Base-by-base conservation (phyloP, 2,888 invertebrate species). In the Erynnis tages region DNA sequence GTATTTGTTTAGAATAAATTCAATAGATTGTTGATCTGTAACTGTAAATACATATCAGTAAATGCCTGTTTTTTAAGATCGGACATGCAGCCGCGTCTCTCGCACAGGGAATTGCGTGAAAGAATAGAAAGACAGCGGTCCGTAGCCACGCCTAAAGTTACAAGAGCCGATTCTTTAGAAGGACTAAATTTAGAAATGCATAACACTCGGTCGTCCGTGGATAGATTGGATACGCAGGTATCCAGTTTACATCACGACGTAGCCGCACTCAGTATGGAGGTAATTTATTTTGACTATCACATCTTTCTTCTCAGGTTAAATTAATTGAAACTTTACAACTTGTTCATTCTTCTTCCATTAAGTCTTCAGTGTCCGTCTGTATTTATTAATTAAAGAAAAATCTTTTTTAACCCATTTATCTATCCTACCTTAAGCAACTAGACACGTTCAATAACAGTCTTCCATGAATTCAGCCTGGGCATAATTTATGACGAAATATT, bases 171-270 rank as follows among this genome's bases (percentile, higher is more conserved):
- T 61, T 92, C 92, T n/a, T 76, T 93, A 55, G 93, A 93, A 67
- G 92, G 93, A 4, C 70, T 92, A 46, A 92, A 92, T 73, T 78
- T 90, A 65, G 92, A 93, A 67, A 80, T 88, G 61, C 86, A 88
- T 65, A 82, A 88, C 61, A 89, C 89, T 1, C 76, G 86, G 54
- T 90, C 89, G 1, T 90, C 90, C 4, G 93, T 94, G 8, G 96
- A 96, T 66, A 90, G 94, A 62, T 87, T 96, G 30, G 96, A 96
- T 70, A 94, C 93, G 0, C 96, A 96, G 77, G 94, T 96, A 41
- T 93, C 94, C 8, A 93, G 93, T 35, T 79, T 96, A 56, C 96
- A 96, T 71, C 95, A 96, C 66, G 96, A 97, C 76, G 96, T 97
- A 13, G 95, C 95, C 0, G 93, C 95, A 16, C 91, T 97, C 32